phyloP scores from a whole-genome alignment of 2,113 vertebrate species.

The Nymphicus hollandicus region DNA sequence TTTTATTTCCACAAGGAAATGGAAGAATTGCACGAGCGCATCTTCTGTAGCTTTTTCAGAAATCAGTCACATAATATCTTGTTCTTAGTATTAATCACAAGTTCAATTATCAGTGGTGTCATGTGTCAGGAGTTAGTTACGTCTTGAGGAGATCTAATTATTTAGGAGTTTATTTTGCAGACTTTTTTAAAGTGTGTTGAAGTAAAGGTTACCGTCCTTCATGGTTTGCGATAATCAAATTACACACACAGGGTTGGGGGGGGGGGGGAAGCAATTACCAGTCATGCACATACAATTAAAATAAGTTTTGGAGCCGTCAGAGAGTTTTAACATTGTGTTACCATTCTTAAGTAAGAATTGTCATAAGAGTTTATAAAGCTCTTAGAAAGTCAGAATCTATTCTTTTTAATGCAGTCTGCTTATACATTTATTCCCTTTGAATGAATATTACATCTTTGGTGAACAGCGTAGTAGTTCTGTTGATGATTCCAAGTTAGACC shows the following conservation, averaged over 20 bases:
- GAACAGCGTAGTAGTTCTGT: background rate
- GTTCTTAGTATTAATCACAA: background rate
- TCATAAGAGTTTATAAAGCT: background rate
- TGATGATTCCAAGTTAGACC: background rate
- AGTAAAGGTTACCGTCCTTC: constrained; percentile 43
- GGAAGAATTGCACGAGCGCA: background rate
- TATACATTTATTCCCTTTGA: background rate
- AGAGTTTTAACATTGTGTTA: constrained; percentile 4
- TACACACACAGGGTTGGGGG: background rate
- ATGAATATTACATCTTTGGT: background rate
- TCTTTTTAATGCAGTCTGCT: background rate
- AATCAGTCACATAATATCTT: constrained; percentile 8
- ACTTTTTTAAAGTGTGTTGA: background rate
- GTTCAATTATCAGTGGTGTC: background rate
- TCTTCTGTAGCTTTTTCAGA: background rate
- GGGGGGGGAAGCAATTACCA: constrained; percentile 4
- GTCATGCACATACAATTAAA: constrained; percentile 30
- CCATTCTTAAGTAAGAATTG: background rate
- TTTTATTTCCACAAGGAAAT: constrained; percentile 37
- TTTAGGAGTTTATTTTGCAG: constrained; percentile 14
- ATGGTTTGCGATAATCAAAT: constrained; percentile 49
- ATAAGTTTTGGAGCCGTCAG: background rate
- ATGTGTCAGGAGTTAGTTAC: constrained; percentile 3
- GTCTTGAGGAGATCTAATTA: constrained; percentile 39
- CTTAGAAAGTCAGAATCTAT: background rate